Evolutionary conservation across 2,113 vertebrate species (phyloP), one percentile per base, ranked within the genome.

Genomic region (Lamprotornis superbus): DNA sequence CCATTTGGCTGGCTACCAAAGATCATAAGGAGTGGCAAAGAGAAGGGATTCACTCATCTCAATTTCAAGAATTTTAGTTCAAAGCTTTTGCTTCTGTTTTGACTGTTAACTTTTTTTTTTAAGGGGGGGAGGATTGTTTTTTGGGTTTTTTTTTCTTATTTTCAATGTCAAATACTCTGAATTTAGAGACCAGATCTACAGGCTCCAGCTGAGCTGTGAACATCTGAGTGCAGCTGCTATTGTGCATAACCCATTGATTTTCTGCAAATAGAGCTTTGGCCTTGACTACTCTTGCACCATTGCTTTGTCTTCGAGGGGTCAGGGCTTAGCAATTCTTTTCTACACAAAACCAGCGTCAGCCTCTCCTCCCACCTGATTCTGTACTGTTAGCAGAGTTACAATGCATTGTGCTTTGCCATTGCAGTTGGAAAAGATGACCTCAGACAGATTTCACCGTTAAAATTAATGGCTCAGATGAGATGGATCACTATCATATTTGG

Each of bases 1-100:
- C 92, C 47, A 60, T 82, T 90, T 96, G 84, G 65, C 86, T 96
- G 68, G 33, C 69, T 95, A 79, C 78, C 95, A 78, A 77, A 56
- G 83, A 76, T 37, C 68, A 49, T 84, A 74, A 88, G 87, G 90
- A 96, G 69, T 20, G 68, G 92, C 56, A 89, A 67, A 92, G 63
- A 73, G 68, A 93, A 83, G 57, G 37, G 82, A 35, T 57, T 47
- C 44, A 84, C 71, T 82, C 30, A 42, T 89, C 79, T 86, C 37
- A 22, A 18, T 92, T 94, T 86, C 75, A 81, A 67, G 68, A 74
- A 63, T 70, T 77, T 15, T 40, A 46, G 14, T 83, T 95, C 59
- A 88, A 85, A 95, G 67, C 69, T 68, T 40, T 40, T 83, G 20
- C 31, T 89, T 93, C 64, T 91, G 6, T 53, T 95, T 85, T 79